Base-by-base conservation (phyloP, 2,888 invertebrate species). In the Sthenelais limicola region DNA sequence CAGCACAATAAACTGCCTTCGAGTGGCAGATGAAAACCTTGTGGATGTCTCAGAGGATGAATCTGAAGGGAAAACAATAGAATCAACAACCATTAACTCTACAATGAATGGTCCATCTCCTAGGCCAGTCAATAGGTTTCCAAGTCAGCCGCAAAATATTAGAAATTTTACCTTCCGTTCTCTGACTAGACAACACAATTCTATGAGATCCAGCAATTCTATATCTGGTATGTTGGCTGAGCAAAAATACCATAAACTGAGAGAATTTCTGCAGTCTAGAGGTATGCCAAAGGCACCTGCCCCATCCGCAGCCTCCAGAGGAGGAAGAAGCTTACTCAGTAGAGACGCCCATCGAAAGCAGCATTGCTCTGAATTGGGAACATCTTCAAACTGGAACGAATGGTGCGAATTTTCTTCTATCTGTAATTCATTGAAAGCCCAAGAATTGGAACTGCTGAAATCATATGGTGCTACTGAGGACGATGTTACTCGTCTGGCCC, bases 211-310 rank as follows among this genome's bases (percentile, higher is more conserved):
- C 7, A 26, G 62, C 1, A 21, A 35, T 24, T 62, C 62, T 35
- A 4, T 62, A 26, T 62, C 62, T 18, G 62, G 62, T 1, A 15
- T 62, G 38, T 12, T 62, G 15, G 62, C 35, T n/a, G 38, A 62
- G n/a, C 24, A 35, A 24, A 35, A 38, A 15, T 62, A 62, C 38
- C 35, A 18, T 15, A 18, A 24, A 5, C 62, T 62, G 4, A 1
- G 62, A 15, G 24, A 21, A 2, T 43, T 62, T 1, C 62, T 62
- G 2, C 35, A 62, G 62, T 62, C 38, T 15, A 21, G 62, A 3
- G 38, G 62, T 26, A 5, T 21, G 35, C 38, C 38, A 1, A 62
- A 62, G 24, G 38, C 62, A 24, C 38, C 62, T 1, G 35, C 62
- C 1, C 38, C 62, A 1, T 62, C 62, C 2, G 38, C 38, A 1